phyloP scores from a whole-genome alignment of 2,797 vertebrate species.

The Nyctalus aviator region DNA sequence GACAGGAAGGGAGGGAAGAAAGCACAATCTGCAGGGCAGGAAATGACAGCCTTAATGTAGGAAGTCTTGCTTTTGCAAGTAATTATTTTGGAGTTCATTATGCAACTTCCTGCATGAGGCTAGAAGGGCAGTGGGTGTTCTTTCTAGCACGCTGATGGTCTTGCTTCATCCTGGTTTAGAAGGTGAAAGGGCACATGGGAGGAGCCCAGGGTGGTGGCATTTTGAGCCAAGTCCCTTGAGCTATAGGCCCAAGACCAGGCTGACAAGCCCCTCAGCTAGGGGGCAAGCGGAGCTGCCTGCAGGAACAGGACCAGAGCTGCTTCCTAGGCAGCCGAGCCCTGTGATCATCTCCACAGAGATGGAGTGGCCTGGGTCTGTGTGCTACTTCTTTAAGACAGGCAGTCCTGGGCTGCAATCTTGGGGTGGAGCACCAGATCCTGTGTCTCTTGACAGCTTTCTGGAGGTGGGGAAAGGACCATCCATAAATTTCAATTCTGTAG shows the following conservation, averaged over 20 bases:
- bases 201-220: neutral
- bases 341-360: neutral
- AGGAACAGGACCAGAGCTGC: neutral
- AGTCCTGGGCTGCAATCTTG: neutral
- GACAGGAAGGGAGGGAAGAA: neutral
- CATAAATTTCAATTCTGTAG: neutral
- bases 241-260: neutral
- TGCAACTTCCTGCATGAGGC: slow-evolving; percentile 45
- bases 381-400: neutral
- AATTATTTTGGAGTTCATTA: slow-evolving; percentile 41
- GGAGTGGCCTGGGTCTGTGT: neutral
- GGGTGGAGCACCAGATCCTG: neutral
- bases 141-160: neutral
- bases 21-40: neutral
- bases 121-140: neutral
- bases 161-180: slow-evolving; percentile 38
- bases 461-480: neutral
- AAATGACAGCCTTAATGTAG: neutral
- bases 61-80: slow-evolving; percentile 17
- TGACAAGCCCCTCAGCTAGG: neutral
- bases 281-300: neutral
- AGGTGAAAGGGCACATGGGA: neutral
- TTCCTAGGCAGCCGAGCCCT: neutral
- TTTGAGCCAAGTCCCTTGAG: neutral
- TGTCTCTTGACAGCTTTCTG: neutral